Conservation (phyloP, 2,113 vertebrate species). For the Anhinga rufa region DNA sequence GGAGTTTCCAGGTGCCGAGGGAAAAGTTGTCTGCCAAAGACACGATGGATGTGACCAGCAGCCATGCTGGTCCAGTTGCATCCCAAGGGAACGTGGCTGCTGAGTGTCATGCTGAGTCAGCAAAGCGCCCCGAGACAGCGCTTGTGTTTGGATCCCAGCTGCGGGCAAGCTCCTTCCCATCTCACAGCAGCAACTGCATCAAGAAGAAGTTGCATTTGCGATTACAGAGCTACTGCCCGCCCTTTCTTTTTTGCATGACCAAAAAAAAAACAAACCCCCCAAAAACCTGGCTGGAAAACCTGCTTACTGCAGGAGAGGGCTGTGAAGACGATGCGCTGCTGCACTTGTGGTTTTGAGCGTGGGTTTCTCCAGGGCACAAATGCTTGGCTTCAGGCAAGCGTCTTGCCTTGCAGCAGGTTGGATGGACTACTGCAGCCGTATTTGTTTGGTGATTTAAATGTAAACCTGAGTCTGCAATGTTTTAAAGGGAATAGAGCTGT, state of each 20-base stretch:
- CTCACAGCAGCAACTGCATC: not conserved
- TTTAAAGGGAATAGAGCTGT: not conserved
- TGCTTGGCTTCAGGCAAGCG: not conserved
- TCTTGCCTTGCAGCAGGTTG: not conserved
- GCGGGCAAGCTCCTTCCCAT: not conserved
- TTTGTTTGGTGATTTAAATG: not conserved
- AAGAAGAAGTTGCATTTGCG: not conserved
- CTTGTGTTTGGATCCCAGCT: not conserved
- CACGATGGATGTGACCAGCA: accelerated
- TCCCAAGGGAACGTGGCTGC: accelerated
- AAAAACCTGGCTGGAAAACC: not conserved
- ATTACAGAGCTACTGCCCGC: not conserved
- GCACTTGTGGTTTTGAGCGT: accelerated
- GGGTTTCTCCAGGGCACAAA: not conserved
- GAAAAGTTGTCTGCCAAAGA: not conserved
- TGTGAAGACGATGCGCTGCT: not conserved
- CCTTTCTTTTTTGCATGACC: not conserved
- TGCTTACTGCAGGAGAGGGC: not conserved
- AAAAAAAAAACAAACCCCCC: not conserved
- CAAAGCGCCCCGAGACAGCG: not conserved
- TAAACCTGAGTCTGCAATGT: not conserved
- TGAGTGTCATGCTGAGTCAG: not conserved
- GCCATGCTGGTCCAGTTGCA: not conserved
- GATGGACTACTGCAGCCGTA: not conserved
- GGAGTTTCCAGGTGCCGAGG: not conserved